phyloP scores from a whole-genome alignment of 2,888 invertebrate genomes.

The Tillus elongatus region DNA sequence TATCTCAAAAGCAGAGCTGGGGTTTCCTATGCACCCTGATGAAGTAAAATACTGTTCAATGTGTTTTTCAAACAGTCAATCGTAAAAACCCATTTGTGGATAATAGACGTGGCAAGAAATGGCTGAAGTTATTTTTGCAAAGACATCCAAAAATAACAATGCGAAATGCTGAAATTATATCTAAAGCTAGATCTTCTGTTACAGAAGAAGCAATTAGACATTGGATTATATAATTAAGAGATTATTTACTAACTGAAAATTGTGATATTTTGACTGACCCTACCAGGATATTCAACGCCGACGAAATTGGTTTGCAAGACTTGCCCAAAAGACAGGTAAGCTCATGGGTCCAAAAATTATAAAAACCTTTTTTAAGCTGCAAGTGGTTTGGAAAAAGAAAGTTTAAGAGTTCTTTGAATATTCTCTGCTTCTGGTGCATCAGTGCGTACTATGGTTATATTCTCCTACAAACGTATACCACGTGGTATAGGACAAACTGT shows the following conservation, averaged over 20 bases:
- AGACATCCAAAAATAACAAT: background rate
- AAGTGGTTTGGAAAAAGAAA: background rate
- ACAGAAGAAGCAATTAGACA: background rate
- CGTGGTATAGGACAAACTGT: background rate
- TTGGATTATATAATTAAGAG: background rate
- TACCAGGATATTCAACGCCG: background rate
- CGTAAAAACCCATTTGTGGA: no score
- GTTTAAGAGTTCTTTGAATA: background rate
- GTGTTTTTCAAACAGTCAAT: no score
- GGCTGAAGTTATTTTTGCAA: background rate
- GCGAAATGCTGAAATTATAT: background rate
- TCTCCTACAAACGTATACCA: background rate
- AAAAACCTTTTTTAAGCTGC: background rate
- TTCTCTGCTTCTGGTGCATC: background rate
- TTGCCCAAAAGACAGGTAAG: background rate
- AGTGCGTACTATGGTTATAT: background rate
- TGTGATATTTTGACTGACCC: conserved; percentile 1
- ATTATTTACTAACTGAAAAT: background rate
- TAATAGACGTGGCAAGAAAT: background rate
- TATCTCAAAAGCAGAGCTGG: no score
- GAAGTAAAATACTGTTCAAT: no score
- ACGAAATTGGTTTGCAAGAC: background rate
- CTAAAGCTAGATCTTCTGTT: conserved; percentile 1
- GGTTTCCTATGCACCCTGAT: no score
- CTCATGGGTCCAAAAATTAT: conserved; percentile 2